phyloP scores from a whole-genome alignment of 2,113 vertebrate species.

The Xiphophorus couchianus region DNA sequence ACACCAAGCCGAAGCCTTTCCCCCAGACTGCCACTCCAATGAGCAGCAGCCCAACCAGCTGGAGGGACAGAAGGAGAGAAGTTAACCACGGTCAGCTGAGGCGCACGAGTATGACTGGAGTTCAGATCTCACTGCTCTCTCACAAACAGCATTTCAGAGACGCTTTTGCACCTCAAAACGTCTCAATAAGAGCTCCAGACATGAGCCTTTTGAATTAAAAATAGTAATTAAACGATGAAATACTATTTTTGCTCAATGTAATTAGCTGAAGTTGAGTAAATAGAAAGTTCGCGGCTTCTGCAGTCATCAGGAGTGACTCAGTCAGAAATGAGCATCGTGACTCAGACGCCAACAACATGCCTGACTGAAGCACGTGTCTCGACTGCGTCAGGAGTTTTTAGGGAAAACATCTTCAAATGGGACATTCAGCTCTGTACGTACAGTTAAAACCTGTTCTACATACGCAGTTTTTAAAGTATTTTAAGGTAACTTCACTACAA shows the following conservation, averaged over 20 bases:
- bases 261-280: background rate
- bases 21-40: constrained; percentile 93
- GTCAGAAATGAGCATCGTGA: constrained; percentile 12
- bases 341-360: constrained; percentile 25
- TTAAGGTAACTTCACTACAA: too few relatives aligned
- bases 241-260: background rate
- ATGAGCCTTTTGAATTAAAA: background rate
- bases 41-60: constrained; percentile 91
- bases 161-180: background rate
- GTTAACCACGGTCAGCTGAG: constrained; percentile 27
- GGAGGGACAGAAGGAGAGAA: constrained; percentile 15
- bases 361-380: background rate
- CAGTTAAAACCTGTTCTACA: background rate
- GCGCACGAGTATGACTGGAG: background rate
- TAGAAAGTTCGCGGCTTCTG: background rate
- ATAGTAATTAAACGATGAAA: background rate
- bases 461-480: background rate
- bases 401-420: background rate
- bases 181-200: background rate
- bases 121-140: background rate
- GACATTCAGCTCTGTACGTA: background rate
- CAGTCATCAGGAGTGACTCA: background rate
- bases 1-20: constrained; percentile 88
- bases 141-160: background rate
- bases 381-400: constrained; percentile 2